Evolutionary conservation across 2,888 invertebrate genomes (phyloP).

Genomic region (Lydus trimaculatus): DNA sequence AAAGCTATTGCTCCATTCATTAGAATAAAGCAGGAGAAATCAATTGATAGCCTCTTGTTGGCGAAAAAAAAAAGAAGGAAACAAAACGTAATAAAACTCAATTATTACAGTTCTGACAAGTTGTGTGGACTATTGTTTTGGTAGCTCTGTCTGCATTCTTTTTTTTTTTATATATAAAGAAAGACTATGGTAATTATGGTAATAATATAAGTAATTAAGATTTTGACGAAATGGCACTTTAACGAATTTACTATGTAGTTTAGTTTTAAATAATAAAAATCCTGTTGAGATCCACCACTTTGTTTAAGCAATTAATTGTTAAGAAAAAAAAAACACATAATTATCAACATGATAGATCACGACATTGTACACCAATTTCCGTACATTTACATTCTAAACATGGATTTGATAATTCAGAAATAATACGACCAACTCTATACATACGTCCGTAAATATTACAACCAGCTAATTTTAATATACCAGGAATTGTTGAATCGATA

Average conservation of each 20-base stretch:
- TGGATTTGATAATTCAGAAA: slow-evolving; percentile 80
- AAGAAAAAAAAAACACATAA: slow-evolving; percentile 1
- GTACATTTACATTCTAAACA: slow-evolving; percentile 89
- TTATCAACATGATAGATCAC: slow-evolving; percentile 65
- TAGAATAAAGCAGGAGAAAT: not conserved
- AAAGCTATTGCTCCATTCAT: slow-evolving; percentile 1
- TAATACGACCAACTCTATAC: slow-evolving; percentile 84
- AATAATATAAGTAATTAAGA: not conserved
- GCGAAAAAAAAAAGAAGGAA: not conserved
- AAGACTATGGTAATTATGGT: not conserved
- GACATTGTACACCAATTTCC: slow-evolving; percentile 85
- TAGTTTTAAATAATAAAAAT: not conserved
- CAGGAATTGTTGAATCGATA: slow-evolving; percentile 43
- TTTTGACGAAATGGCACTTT: slow-evolving; percentile 2
- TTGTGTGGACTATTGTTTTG: not conserved
- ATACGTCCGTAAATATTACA: slow-evolving; percentile 91
- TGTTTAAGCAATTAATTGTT: not conserved
- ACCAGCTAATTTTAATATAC: slow-evolving; percentile 79
- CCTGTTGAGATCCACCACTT: slow-evolving; percentile 5
- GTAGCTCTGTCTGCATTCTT: too few species aligned
- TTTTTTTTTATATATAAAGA: not conserved
- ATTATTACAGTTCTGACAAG: not conserved
- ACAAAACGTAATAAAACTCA: not conserved
- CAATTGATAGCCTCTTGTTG: slow-evolving; percentile 3
- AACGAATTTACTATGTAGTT: not conserved